phyloP scores from a whole-genome alignment of 2,113 vertebrate genomes.

The Ciconia stormi region DNA sequence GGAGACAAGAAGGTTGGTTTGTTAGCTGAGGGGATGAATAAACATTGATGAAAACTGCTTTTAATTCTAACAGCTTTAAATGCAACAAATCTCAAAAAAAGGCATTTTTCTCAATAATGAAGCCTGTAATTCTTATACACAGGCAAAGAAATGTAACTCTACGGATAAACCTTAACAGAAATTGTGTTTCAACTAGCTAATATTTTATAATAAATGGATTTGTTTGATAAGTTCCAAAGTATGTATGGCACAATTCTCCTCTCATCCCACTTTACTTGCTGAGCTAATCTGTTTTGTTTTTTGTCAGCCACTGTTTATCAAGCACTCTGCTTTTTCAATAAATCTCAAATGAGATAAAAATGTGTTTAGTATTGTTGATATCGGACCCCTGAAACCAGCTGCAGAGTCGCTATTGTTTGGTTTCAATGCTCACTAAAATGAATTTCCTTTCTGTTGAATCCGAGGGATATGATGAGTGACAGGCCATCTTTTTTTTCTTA shows the following conservation, averaged over 20 bases:
- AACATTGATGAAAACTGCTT: background rate
- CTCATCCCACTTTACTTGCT: background rate
- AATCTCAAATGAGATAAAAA: slow-evolving; percentile 60
- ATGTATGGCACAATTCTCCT: background rate
- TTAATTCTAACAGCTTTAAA: background rate
- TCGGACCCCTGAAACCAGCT: slow-evolving; percentile 66
- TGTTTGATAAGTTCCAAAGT: background rate
- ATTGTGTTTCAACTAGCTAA: background rate
- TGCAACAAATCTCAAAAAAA: background rate
- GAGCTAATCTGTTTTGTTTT: slow-evolving; percentile 18
- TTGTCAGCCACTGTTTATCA: slow-evolving; percentile 26
- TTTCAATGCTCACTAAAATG: slow-evolving; percentile 67
- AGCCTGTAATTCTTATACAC: background rate
- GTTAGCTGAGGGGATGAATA: background rate
- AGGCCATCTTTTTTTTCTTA: slow-evolving; percentile 23
- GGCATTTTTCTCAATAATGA: background rate
- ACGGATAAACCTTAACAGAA: background rate
- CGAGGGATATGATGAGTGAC: slow-evolving; percentile 61
- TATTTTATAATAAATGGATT: background rate
- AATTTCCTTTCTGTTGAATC: slow-evolving; percentile 74
- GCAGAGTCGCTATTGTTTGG: slow-evolving; percentile 64
- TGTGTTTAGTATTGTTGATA: slow-evolving; percentile 45
- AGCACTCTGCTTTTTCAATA: slow-evolving; percentile 32
- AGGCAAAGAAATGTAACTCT: background rate
- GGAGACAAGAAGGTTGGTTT: background rate